Evolutionary conservation across 1,140 invertebrate species (phyloP).

Genomic region (Hypsibius dujardini): DNA sequence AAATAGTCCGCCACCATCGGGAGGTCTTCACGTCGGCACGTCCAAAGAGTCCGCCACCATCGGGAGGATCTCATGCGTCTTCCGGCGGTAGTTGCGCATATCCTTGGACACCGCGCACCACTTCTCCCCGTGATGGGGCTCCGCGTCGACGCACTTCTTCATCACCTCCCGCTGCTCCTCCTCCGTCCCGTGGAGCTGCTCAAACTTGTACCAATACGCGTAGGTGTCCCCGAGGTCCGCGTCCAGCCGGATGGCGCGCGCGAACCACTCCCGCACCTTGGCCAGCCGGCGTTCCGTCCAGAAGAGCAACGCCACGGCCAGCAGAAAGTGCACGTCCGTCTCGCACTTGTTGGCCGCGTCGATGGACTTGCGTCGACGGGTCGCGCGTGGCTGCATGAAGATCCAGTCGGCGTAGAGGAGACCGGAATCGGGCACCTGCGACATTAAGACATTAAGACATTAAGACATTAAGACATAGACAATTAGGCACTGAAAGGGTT

Average conservation of each 20-base stretch:
- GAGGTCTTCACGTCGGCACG: too few relatives aligned
- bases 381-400: constrained; percentile 81
- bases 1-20: too few relatives aligned
- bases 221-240: constrained; percentile 91
- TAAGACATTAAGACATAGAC: too few relatives aligned
- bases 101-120: constrained; percentile 90
- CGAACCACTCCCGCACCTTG: constrained; percentile 95
- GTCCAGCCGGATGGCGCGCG: constrained; percentile 82
- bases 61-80: constrained; percentile 64
- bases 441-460: too few relatives aligned
- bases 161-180: constrained; percentile 73
- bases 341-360: constrained; percentile 96
- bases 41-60: constrained; percentile 59
- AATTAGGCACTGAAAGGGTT: too few relatives aligned
- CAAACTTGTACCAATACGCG: constrained; percentile 96
- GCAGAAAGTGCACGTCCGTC: constrained; percentile 83
- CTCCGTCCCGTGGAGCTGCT: constrained; percentile 73
- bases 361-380: constrained; percentile 87
- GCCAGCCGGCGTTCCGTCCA: constrained; percentile 85
- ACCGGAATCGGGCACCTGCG: constrained; percentile 80
- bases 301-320: constrained; percentile 88
- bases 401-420: constrained; percentile 93
- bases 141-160: constrained; percentile 64
- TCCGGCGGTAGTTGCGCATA: constrained; percentile 81
- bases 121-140: constrained; percentile 85